These are phyloP conservation scores for Thaumatotibia leucotreta DNA, from an alignment of 1,140 invertebrate species.

Conservation along the genomic window DNA sequence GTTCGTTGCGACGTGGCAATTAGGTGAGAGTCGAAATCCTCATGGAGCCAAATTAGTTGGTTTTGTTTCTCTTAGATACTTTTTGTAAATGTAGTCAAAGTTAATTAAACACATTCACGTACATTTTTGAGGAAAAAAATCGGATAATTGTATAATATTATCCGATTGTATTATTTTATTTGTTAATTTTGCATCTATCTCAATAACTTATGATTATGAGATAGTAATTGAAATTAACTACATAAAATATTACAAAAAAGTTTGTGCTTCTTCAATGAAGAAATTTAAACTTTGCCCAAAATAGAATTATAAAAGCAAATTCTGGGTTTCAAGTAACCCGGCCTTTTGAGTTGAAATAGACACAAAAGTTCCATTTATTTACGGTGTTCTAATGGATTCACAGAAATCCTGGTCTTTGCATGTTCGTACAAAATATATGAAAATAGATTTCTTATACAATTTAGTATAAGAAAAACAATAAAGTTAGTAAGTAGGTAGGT, in stretches of 20 bases:
- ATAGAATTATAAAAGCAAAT: neutral
- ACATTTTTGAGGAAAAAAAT: no score
- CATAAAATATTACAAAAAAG: no score
- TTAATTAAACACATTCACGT: neutral
- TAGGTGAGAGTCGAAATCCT: slow-evolving; percentile 5
- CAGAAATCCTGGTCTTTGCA: neutral
- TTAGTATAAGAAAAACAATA: no score
- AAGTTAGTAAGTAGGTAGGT: no score
- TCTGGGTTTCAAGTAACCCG: neutral
- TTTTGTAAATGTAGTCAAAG: neutral
- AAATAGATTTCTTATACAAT: no score
- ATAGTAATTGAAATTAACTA: no score
- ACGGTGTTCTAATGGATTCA: slow-evolving; percentile 7
- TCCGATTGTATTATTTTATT: no score
- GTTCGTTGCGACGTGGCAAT: neutral
- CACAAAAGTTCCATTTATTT: slow-evolving; percentile 1
- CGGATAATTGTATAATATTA: no score
- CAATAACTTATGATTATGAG: no score
- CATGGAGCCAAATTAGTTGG: neutral
- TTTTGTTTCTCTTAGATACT: neutral
- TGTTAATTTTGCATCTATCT: no score
- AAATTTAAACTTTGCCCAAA: neutral
- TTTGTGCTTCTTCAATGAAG: neutral
- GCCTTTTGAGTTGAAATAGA: neutral
- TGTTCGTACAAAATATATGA: neutral